Conservation (phyloP, 2,888 invertebrate genomes). For the Operophtera brumata region DNA sequence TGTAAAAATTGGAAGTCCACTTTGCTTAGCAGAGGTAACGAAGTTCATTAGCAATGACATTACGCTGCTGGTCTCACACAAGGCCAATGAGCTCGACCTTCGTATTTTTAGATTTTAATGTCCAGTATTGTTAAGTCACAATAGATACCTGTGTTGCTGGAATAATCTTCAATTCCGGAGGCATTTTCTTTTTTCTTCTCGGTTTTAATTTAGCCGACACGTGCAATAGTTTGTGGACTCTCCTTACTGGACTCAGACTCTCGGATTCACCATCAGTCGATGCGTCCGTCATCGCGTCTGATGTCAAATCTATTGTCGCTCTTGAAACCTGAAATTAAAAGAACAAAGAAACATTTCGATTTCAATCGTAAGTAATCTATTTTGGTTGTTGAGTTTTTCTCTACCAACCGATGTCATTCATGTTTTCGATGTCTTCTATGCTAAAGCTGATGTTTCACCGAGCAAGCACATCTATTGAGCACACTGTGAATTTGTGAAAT, state of each 20-base stretch:
- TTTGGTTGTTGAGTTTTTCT: neutral
- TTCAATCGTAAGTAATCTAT: no score
- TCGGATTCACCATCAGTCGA: slow-evolving; percentile 83
- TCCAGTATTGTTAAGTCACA: no score
- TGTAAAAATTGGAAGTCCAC: no score
- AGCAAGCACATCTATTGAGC: no score
- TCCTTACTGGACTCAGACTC: slow-evolving; percentile 69
- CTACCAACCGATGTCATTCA: neutral
- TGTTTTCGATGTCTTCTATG: neutral
- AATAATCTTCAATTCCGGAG: slow-evolving; percentile 75
- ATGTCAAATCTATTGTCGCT: slow-evolving; percentile 82
- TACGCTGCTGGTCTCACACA: no score
- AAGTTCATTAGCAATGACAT: no score
- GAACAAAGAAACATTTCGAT: no score
- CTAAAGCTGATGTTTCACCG: no score
- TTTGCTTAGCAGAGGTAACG: no score
- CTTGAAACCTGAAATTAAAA: slow-evolving; percentile 78
- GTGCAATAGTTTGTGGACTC: slow-evolving; percentile 68
- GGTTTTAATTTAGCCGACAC: slow-evolving; percentile 61
- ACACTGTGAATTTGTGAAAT: neutral
- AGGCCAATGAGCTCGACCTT: no score
- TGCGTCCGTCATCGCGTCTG: slow-evolving; percentile 84
- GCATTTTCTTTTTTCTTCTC: slow-evolving; percentile 76
- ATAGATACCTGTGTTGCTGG: slow-evolving; percentile 61
- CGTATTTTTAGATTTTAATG: no score